Evolutionary conservation across 2,888 invertebrate species (phyloP).

Genomic region (Plagiodera versicolora): DNA sequence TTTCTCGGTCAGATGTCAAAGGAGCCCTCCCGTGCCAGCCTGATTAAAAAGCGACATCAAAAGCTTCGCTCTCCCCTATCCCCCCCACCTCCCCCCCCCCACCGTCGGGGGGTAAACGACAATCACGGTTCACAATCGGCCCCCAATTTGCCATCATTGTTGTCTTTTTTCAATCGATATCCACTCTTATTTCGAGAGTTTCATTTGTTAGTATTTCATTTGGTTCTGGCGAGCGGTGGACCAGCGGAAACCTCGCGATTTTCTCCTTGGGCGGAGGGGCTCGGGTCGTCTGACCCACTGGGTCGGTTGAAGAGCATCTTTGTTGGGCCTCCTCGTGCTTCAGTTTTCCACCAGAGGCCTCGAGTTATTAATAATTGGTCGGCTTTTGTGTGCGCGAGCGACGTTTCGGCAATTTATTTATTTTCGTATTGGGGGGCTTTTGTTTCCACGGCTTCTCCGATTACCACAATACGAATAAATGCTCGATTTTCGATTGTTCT

Average conservation of each 20-base stretch:
- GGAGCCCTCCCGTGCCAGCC: constrained; percentile 52
- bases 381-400: constrained; percentile 37
- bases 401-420: constrained; percentile 34
- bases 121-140: constrained; percentile 55
- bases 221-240: constrained; percentile 40
- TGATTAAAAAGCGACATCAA: constrained; percentile 57
- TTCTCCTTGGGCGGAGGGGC: constrained; percentile 22
- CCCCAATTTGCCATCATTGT: constrained; percentile 54
- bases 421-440: constrained; percentile 25
- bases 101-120: constrained; percentile 52
- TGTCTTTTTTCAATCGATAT: constrained; percentile 56
- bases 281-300: constrained; percentile 36
- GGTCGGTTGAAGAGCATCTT: constrained; percentile 42
- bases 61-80: no score
- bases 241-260: constrained; percentile 38
- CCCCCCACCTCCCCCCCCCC: constrained; percentile 41
- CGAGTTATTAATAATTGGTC: constrained; percentile 49
- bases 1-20: constrained; percentile 57
- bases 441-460: constrained; percentile 15
- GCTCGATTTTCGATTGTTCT: not conserved
- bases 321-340: constrained; percentile 46
- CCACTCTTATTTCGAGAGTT: constrained; percentile 50
- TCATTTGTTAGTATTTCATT: constrained; percentile 53
- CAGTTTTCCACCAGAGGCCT: constrained; percentile 48
- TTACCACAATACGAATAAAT: not conserved